These are phyloP conservation scores for Lophotis ruficrista DNA, from an alignment of 2,113 vertebrate species.

Conservation along the genomic window DNA sequence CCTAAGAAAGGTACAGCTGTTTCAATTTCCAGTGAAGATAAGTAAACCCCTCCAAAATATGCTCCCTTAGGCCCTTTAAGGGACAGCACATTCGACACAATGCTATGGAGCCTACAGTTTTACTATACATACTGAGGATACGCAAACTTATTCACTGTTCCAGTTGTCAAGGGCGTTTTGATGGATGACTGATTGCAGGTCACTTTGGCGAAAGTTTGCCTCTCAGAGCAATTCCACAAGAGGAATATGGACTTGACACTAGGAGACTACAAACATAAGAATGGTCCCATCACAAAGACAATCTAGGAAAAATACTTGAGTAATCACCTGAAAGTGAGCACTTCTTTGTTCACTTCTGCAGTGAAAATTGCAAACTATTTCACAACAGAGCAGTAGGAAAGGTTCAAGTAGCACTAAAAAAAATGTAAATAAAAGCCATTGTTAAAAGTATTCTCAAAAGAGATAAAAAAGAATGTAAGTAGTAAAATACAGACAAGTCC, in stretches of 20 bases:
- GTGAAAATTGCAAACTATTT: not conserved
- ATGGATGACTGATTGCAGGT: accelerated
- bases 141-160: not conserved
- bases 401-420: not conserved
- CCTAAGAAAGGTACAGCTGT: not conserved
- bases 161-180: not conserved
- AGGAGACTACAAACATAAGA: not conserved
- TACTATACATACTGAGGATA: accelerated
- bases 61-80: not conserved
- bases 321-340: not conserved
- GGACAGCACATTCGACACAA: not conserved
- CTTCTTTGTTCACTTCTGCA: not conserved
- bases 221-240: not conserved
- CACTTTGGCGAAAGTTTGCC: not conserved
- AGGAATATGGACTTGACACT: not conserved
- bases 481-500: not conserved
- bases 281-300: not conserved
- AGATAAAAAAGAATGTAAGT: not conserved
- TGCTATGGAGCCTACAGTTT: not conserved
- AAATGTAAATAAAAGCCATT: not conserved
- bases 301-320: not conserved
- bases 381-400: not conserved
- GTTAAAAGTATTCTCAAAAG: not conserved
- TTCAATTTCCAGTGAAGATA: not conserved
- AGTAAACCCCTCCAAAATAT: not conserved